Percentiles rank a stretch among this genome's conserved stretches.
These are phyloP conservation scores for Epistrophe grossulariae DNA, from an alignment of 2,888 invertebrate genomes.

Conservation along the genomic window DNA sequence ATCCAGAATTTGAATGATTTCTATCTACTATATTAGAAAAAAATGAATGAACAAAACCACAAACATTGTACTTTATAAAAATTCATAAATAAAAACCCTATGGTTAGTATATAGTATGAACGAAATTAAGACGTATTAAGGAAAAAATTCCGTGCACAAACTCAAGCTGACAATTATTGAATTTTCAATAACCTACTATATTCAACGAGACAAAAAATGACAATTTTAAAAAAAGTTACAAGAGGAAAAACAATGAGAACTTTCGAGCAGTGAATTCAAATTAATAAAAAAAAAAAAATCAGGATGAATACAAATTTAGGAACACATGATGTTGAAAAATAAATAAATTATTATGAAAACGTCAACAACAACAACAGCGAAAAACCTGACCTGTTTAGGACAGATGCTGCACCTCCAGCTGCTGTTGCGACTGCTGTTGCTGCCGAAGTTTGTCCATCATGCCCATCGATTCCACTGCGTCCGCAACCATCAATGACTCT, in stretches of 20 bases:
- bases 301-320: neutral
- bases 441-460: constrained; percentile 56
- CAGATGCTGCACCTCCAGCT: constrained; percentile 64
- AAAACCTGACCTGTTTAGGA: constrained; percentile 73
- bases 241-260: neutral
- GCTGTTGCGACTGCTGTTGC: constrained; percentile 59
- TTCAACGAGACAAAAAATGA: constrained; percentile 6
- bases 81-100: neutral
- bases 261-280: constrained; percentile 19
- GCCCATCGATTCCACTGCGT: constrained; percentile 45
- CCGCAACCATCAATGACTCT: constrained; percentile 42
- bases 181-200: neutral
- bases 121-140: constrained; percentile 1
- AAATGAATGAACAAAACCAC: neutral
- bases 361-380: constrained; percentile 63
- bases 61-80: neutral
- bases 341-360: constrained; percentile 23
- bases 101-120: neutral
- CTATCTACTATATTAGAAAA: neutral
- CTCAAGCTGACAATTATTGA: neutral
- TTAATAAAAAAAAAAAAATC: neutral
- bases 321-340: constrained; percentile 9
- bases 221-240: neutral
- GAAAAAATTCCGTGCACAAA: constrained; percentile 19
- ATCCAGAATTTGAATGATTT: neutral